A percentile compares a stretch with the other conserved stretches of the same genome.
Conservation (phyloP, 2,797 vertebrate genomes). For the Bothrops alternatus region DNA sequence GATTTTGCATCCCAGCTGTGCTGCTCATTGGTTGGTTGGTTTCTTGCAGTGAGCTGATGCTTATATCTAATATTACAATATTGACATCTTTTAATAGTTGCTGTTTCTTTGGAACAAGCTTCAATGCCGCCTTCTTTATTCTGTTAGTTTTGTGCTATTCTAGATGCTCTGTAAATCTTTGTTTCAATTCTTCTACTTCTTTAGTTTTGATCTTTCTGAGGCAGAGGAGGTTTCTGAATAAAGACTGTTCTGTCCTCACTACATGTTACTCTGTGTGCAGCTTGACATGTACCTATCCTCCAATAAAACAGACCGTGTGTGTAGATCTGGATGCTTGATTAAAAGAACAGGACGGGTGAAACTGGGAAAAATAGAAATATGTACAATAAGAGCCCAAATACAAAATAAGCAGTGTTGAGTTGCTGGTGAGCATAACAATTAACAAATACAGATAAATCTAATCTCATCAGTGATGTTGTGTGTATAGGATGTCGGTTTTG, state of each 20-base stretch:
- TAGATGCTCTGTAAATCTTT: not conserved
- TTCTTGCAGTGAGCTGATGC: not conserved
- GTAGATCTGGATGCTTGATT: too few relatives aligned
- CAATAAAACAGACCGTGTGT: too few relatives aligned
- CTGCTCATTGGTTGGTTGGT: not conserved
- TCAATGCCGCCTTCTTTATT: not conserved
- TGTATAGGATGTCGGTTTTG: too few relatives aligned
- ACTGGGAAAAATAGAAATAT: too few relatives aligned
- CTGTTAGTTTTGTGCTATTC: not conserved
- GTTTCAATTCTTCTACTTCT: not conserved
- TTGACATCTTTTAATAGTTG: not conserved
- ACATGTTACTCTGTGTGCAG: too few relatives aligned
- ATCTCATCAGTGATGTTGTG: too few relatives aligned
- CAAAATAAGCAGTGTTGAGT: too few relatives aligned
- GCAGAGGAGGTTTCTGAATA: not conserved
- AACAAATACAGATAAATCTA: too few relatives aligned
- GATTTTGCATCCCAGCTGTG: not conserved
- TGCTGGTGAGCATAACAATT: too few relatives aligned
- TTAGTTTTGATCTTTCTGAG: not conserved
- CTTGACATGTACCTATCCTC: too few relatives aligned
- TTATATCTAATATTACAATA: not conserved
- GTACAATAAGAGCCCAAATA: too few relatives aligned
- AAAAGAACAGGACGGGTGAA: too few relatives aligned
- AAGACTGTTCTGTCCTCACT: not conserved
- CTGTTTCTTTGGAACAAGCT: not conserved